These are phyloP conservation scores for Caenorhabditis doughertyi DNA, from an alignment of 2,888 invertebrate genomes.

Conservation along the genomic window DNA sequence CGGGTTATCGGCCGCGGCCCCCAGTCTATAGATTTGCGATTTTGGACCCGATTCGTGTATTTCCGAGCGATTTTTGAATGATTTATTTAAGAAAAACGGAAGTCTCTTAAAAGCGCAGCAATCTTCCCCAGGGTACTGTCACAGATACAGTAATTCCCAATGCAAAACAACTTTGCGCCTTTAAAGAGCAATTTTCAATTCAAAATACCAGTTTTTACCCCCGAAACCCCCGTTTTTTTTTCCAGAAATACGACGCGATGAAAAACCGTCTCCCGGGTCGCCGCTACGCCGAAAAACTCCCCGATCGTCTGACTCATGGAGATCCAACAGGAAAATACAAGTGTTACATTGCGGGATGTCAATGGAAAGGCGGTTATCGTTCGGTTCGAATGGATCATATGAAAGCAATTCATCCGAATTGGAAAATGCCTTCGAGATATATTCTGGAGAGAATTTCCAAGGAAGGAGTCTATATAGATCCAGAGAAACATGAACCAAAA, in stretches of 20 bases:
- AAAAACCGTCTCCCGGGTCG: neutral
- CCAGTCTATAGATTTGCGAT: too few species aligned
- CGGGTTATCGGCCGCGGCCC: too few species aligned
- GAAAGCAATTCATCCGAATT: constrained; percentile 69
- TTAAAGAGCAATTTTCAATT: neutral
- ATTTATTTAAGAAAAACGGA: too few species aligned
- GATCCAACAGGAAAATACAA: constrained; percentile 70
- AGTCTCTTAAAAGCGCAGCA: too few species aligned
- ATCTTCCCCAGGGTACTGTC: too few species aligned
- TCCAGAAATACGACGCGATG: constrained; percentile 16
- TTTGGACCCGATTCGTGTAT: too few species aligned
- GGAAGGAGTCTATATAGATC: constrained; percentile 55
- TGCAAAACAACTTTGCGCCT: too few species aligned
- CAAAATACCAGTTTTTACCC: neutral
- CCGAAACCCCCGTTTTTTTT: neutral
- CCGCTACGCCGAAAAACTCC: constrained; percentile 6
- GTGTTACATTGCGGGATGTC: constrained; percentile 68
- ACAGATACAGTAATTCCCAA: too few species aligned
- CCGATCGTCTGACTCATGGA: constrained; percentile 5
- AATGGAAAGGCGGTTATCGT: constrained; percentile 69
- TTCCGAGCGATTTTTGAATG: too few species aligned
- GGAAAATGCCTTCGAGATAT: constrained; percentile 65
- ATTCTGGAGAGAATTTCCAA: constrained; percentile 66
- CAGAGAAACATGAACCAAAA: constrained; percentile 49
- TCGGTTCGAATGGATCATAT: constrained; percentile 72